Evolutionary conservation across 2,113 vertebrate genomes (phyloP), one percentile per base, ranked within the genome.

Genomic region (Micronycteris hirsuta): DNA sequence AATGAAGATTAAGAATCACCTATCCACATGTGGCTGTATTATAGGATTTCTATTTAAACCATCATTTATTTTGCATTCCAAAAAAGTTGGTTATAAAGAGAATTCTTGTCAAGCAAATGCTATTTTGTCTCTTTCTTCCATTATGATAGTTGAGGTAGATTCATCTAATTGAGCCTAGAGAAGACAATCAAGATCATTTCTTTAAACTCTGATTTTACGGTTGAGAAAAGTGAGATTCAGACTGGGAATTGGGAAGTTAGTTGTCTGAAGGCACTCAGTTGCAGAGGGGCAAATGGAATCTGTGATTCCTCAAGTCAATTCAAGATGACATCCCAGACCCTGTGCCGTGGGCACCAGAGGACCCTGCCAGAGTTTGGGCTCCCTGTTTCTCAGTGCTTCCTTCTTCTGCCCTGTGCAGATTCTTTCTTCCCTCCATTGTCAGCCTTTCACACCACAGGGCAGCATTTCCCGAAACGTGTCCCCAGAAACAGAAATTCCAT

Each of bases 51-150:
- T 84, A 4, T 80, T 93, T 91, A n/a, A 88, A 84, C 41, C 54
- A 65, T 82, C 61, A 82, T 70, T 97, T 91, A 58, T 68, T 93
- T 91, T 96, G 38, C 24, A 83, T 78, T 91, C 41, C n/a, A 58
- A 31, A 83, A 63, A 91, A 83, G 20, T 45, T 63, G 4, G 26
- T 89, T 54, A 83, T 86, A 71, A 87, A 86, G 63, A 67, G 67
- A 95, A 85, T 85, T 93, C 80, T 86, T 93, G 13, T 70, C 87
- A 65, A 81, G 70, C 16, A 77, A 95, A 96, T 87, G 16, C 19
- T 73, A 11, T 86, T 91, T 95, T 95, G 78, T 89, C 56, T 52
- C 52, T 94, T 89, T 93, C 36, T 94, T 68, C 77, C 63, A 68
- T 67, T 70, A 41, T n/a, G 41, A 81, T 52, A 73, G 61, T 41